Evolutionary conservation across 2,888 invertebrate species (phyloP), one percentile per base, ranked within the genome.

Genomic region (Pyrrhia umbra): DNA sequence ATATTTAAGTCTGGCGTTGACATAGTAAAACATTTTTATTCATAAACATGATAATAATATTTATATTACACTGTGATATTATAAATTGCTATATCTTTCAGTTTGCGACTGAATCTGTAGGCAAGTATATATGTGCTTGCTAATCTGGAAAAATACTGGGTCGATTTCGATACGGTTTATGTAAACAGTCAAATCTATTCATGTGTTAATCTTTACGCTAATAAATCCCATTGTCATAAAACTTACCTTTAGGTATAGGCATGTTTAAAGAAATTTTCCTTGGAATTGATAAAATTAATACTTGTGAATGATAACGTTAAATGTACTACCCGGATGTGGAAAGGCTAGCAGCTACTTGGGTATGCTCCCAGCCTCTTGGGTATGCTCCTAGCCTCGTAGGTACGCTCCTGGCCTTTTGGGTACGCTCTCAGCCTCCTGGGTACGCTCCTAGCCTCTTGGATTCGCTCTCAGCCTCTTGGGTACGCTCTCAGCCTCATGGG

Each of bases 61-160:
- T 63, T 67, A 39, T 34, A 27, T 30, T 52, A 47, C 2, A 6
- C 18, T 43, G 21, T 34, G 34, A 34, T 34, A 34, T 34, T 10
- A 39, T 16, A 45, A 23, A 39, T 49, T 8, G 8, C 21, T 6
- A 23, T 34, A n/a, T 34, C n/a, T n/a, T 34, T 34, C 23, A 25
- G 21, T 54, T 61, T 40, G 45, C 39, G 51, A 59, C 15, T 62
- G 21, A 25, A 62, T 34, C 13, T 21, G 13, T 42, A 25, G 34
- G 16, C 40, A n/a, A n/a, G n/a, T n/a, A n/a, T n/a, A n/a, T n/a
- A n/a, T n/a, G 2, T 23, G 23, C 0, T 9, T 2, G 18, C 6
- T 62, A 70, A 70, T 68, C 34, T 68, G 47, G 56, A 57, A 68
- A 64, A 68, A 56, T 43, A 68, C 47, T 57, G 51, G 37, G 15